A percentile compares a stretch with the other conserved stretches of the same genome.
Evolutionary conservation across 2,113 vertebrate genomes (phyloP).

Genomic region (Megatriorchis doriae): DNA sequence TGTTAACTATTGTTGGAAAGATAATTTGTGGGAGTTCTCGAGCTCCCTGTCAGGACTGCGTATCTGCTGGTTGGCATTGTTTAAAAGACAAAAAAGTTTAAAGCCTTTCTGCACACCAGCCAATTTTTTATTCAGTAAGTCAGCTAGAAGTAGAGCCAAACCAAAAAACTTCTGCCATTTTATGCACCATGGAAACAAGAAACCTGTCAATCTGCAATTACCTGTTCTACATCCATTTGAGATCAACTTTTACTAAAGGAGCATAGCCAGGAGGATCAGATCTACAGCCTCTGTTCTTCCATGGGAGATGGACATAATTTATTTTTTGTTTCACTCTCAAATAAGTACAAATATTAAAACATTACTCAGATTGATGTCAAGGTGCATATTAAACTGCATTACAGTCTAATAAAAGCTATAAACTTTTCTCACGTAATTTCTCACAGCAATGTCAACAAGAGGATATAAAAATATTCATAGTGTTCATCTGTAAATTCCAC

Average conservation of each 20-base stretch:
- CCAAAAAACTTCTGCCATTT: conserved; percentile 26
- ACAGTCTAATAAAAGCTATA: conserved; percentile 7
- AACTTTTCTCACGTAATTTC: neutral
- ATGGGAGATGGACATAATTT: neutral
- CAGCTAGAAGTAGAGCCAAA: conserved; percentile 21
- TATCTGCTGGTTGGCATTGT: conserved; percentile 1
- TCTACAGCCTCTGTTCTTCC: neutral
- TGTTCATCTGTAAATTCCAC: neutral
- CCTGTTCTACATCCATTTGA: neutral
- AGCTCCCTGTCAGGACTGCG: neutral
- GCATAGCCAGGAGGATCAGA: neutral
- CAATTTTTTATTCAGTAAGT: conserved; percentile 28
- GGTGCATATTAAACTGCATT: neutral
- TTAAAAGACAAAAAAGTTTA: conserved; percentile 54
- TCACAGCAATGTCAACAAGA: neutral
- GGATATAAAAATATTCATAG: conserved; percentile 2
- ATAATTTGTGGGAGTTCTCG: conserved; percentile 1
- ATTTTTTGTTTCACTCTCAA: neutral
- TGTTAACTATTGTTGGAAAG: conserved; percentile 43
- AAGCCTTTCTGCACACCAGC: conserved; percentile 24
- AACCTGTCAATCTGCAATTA: conserved; percentile 30
- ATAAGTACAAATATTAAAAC: conserved; percentile 7
- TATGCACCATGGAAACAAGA: conserved; percentile 37
- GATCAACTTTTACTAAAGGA: neutral
- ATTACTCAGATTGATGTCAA: neutral